phyloP scores from a whole-genome alignment of 2,113 vertebrate species.

The Anseranas semipalmata region DNA sequence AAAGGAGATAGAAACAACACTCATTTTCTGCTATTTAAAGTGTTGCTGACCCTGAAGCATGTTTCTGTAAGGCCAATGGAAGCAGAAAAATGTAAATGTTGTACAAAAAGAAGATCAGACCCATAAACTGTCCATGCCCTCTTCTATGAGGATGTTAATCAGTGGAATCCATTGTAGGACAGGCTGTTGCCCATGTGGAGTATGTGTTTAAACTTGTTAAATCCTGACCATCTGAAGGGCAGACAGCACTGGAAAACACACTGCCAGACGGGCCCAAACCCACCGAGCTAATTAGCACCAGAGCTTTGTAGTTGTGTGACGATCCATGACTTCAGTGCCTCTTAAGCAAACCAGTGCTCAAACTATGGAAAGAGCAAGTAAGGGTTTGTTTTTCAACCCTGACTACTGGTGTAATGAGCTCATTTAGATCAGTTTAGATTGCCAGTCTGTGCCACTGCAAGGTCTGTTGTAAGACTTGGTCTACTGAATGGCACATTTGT shows the following conservation, averaged over 20 bases:
- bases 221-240: background rate
- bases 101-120: background rate
- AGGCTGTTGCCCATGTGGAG: background rate
- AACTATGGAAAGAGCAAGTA: background rate
- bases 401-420: background rate
- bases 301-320: background rate
- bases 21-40: conserved; percentile 21
- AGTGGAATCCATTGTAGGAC: background rate
- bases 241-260: rapidly evolving
- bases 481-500: background rate
- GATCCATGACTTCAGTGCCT: background rate
- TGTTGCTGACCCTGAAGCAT: background rate
- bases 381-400: background rate
- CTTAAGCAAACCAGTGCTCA: background rate
- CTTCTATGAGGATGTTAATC: background rate
- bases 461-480: background rate
- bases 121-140: background rate
- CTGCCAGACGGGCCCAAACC: background rate
- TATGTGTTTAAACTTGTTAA: conserved; percentile 6
- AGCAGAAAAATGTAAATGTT: conserved; percentile 48
- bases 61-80: background rate
- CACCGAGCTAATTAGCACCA: background rate
- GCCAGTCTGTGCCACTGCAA: background rate
- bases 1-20: conserved; percentile 17
- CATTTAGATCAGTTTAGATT: background rate